Evolutionary conservation across 2,113 vertebrate species (phyloP).

Genomic region (Chascanopsetta lugubris): DNA sequence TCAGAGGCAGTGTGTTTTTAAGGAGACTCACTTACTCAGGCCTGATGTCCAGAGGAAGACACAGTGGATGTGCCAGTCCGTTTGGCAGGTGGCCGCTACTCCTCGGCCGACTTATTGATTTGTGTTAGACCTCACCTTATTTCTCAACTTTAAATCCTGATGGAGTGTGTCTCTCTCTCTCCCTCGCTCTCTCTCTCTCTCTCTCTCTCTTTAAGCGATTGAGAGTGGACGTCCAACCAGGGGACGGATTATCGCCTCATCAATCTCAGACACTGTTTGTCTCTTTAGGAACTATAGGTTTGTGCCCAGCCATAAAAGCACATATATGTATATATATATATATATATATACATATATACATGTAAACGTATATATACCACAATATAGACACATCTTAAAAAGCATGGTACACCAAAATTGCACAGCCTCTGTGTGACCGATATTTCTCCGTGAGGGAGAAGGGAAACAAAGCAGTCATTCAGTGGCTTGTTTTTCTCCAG

Average conservation of each 20-base stretch:
- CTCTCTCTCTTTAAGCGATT: conserved; percentile 75
- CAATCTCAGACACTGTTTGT: conserved; percentile 56
- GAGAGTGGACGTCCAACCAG: conserved; percentile 64
- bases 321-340: no score
- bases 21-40: conserved; percentile 52
- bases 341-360: no score
- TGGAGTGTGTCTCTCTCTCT: no score
- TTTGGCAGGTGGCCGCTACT: conserved; percentile 79
- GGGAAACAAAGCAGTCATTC: conserved; percentile 56
- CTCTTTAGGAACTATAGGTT: conserved; percentile 53
- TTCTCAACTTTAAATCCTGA: conserved; percentile 83
- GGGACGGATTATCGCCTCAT: conserved; percentile 72
- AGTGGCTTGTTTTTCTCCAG: conserved; percentile 13
- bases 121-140: conserved; percentile 76
- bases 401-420: conserved; percentile 21
- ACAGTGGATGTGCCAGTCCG: conserved; percentile 77
- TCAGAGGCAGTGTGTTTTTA: conserved; percentile 40
- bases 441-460: conserved; percentile 42
- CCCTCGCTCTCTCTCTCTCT: no score
- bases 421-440: conserved; percentile 41
- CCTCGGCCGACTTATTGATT: conserved; percentile 81
- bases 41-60: conserved; percentile 75
- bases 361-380: no score
- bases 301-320: conserved; percentile 4
- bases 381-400: conserved; percentile 5